Base-by-base conservation (phyloP, 2,888 invertebrate species). In the Petrolisthes manimaculis region DNA sequence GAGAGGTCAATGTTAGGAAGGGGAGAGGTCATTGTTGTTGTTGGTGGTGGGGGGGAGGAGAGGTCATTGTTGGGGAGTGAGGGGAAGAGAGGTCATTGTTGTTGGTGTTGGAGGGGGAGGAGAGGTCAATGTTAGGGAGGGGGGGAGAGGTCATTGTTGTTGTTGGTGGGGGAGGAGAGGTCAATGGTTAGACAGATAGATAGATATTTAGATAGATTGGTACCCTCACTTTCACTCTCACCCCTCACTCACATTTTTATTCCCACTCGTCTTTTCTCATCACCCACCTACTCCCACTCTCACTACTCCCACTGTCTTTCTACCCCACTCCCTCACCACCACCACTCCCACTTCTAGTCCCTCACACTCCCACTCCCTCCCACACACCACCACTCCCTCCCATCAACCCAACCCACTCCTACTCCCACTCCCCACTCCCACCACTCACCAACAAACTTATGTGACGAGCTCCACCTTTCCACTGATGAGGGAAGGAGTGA, bases 381-480 rank as follows among this genome's bases (percentile, higher is more conserved):
- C 37, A 0, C 37, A 37, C 37, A 37, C 37, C 2, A 2, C 37
- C 37, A 37, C 37, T 37, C 37, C 2, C 37, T 37, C 37, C 37
- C 2, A 37, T 37, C 37, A 37, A n/a, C n/a, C n/a, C n/a, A n/a
- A n/a, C n/a, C n/a, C 37, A 37, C 37, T 37, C 2, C 37, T 37
- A 37, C 37, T 37, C 37, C 37, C 37, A 37, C 37, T 37, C 37
- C 37, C 9, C 61, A 61, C 61, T 12, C 21, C 37, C 67, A 69
- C n/a, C 67, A 54, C 92, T 94, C 94, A 96, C 96, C 96, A 91
- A 98, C 97, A 92, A 97, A 97, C 93, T 97, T 97, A 93, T 98
- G 97, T 53, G 97, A 97, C 94, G 97, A 98, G 86, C 97, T 97
- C 97, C 97, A 98, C 92, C 97, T 95, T 93, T 98, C 97, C 5